Evolutionary conservation across 1,140 invertebrate genomes (phyloP), one percentile per base, ranked within the genome.

Genomic region (Drosophila rhopaloa): DNA sequence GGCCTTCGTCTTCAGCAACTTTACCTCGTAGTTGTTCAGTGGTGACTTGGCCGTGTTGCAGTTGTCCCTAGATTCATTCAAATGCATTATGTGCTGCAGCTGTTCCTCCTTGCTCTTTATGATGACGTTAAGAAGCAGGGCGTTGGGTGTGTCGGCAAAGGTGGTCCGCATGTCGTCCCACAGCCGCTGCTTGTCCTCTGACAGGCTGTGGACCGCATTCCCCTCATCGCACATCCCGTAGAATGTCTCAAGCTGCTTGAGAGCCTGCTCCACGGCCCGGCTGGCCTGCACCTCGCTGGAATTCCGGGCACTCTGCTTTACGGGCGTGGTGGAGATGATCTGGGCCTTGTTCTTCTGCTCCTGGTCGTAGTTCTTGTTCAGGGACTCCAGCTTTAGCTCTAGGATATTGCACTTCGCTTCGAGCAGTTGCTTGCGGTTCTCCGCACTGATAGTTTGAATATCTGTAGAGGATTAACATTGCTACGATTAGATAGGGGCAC

Each of bases 101-200:
- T 91, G 82, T 32, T 92, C 79, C 24, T 89, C 89, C 47, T 90
- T 92, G n/a, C 82, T 58, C 27, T 81, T 79, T 61, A 91, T 74
- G 0, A 90, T 84, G 3, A 73, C 76, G 58, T 81, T 92, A 13
- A 92, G 81, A 7, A 92, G 65, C n/a, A 81, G 41, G 16, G 67
- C 66, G 14, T 89, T 90, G 2, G 91, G 91, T 1, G 80, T 91
- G 24, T 89, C 73, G 3, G 67, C 51, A 47, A 92, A 92, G 10
- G 75, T 85, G 7, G 41, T 35, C 10, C 91, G 80, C 83, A 92
- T 85, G 37, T 90, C 63, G 3, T 61, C 16, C 91, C 91, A 92
- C 6, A 92, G 56, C 0, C 40, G 61, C 8, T 78, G 27, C 10
- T 91, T 91, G n/a, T 67, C 57, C 29, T 90, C 78, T 0, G 61